Conservation (phyloP, 2,113 vertebrate species). For the Ptilonorhynchus violaceus region DNA sequence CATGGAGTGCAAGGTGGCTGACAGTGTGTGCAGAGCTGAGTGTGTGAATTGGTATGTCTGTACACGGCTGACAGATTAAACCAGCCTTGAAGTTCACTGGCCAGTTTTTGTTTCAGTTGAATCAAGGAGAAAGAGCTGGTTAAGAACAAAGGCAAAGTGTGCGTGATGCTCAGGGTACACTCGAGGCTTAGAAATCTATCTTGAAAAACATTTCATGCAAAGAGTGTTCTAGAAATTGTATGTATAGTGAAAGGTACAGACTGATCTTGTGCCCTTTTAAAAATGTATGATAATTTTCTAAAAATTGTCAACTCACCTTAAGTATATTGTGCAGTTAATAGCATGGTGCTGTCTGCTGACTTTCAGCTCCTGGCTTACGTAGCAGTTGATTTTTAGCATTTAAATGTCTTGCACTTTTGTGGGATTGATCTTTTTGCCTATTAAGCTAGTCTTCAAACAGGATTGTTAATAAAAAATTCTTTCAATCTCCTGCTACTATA, state of each 20-base stretch:
- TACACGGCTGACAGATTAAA: neutral
- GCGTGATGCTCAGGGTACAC: neutral
- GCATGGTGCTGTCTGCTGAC: neutral
- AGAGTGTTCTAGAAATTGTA: neutral
- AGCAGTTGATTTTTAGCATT: neutral
- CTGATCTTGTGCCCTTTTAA: neutral
- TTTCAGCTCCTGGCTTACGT: neutral
- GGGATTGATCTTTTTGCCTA: constrained; percentile 1
- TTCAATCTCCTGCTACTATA: neutral
- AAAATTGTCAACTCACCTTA: neutral
- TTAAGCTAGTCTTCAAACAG: constrained; percentile 21
- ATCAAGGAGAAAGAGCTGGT: neutral
- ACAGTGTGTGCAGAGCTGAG: neutral
- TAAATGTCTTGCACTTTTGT: neutral
- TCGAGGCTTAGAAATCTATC: neutral
- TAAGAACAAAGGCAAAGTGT: neutral
- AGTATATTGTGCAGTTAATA: neutral
- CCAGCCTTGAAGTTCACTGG: neutral
- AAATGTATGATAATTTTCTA: constrained; percentile 4
- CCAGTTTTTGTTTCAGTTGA: neutral
- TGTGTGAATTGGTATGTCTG: neutral
- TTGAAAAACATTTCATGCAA: neutral
- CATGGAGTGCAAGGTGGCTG: neutral
- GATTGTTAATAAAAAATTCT: neutral
- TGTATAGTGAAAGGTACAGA: neutral